Conservation (phyloP, 1,140 invertebrate species). For the Drosophila nannoptera region DNA sequence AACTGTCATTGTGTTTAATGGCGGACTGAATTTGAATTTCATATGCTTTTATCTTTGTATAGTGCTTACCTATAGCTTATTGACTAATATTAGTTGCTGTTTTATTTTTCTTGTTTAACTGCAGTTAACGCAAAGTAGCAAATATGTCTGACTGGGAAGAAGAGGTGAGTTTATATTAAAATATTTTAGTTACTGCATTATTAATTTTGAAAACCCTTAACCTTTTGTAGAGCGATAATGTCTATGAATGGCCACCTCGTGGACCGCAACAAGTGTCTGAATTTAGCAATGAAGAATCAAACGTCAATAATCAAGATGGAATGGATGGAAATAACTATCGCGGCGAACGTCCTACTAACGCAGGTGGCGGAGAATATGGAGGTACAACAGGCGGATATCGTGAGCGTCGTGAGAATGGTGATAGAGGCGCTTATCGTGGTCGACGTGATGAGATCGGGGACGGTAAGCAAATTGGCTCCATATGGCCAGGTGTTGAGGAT, state of each 20-base stretch:
- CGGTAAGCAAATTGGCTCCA: conserved; percentile 27
- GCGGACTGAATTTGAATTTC: background rate
- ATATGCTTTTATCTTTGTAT: background rate
- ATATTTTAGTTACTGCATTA: too few relatives aligned
- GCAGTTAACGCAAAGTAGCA: background rate
- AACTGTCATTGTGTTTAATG: background rate
- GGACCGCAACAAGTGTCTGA: conserved; percentile 11
- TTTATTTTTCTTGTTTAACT: conserved; percentile 10
- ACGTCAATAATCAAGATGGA: conserved; percentile 11
- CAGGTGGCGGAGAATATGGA: conserved; percentile 24
- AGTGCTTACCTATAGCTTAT: background rate
- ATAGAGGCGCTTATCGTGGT: conserved; percentile 32
- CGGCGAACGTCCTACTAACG: conserved; percentile 30
- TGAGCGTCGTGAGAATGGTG: conserved; percentile 31
- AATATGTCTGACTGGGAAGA: conserved; percentile 59
- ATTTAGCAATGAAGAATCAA: conserved; percentile 53
- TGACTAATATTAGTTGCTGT: background rate
- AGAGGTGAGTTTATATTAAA: conserved; percentile 26
- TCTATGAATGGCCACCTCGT: too few relatives aligned
- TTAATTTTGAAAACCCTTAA: too few relatives aligned
- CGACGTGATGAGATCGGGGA: conserved; percentile 44
- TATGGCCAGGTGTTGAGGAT: too few relatives aligned
- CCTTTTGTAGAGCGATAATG: background rate
- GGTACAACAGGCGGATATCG: conserved; percentile 28
- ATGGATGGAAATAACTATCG: conserved; percentile 29